A percentile compares a stretch with the other conserved stretches of the same genome.
Evolutionary conservation across 1,140 invertebrate species (phyloP).

Genomic region (Atta cephalotes): DNA sequence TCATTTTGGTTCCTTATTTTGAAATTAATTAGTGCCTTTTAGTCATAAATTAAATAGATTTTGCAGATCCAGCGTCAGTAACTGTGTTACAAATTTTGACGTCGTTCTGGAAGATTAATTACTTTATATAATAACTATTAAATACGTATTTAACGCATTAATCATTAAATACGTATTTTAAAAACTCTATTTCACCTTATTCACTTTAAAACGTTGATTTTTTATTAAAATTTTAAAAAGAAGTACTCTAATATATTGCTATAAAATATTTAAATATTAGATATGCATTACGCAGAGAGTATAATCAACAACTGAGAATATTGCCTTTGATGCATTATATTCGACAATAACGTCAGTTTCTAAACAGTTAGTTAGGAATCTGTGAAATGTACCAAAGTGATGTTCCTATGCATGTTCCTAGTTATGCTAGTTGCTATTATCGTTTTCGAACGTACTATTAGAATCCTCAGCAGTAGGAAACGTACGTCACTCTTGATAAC

Average conservation of each 20-base stretch:
- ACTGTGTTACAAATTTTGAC: no score
- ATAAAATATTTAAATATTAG: slow-evolving; percentile 4
- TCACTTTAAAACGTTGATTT: not conserved
- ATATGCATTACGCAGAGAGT: not conserved
- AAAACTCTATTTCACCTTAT: not conserved
- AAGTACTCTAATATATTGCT: not conserved
- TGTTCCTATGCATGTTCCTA: slow-evolving; percentile 3
- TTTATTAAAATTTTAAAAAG: not conserved
- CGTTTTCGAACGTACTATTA: slow-evolving; percentile 59
- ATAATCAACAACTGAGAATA: not conserved
- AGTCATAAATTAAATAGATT: no score
- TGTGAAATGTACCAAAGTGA: slow-evolving; percentile 24
- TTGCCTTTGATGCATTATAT: not conserved
- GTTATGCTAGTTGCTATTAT: slow-evolving; percentile 50
- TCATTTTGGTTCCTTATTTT: no score
- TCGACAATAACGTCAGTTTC: slow-evolving; percentile 37
- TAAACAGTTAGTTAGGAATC: slow-evolving; percentile 41
- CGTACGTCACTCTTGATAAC: slow-evolving; percentile 68
- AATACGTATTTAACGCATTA: not conserved
- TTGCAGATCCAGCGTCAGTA: no score
- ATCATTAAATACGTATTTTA: not conserved
- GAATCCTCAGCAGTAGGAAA: slow-evolving; percentile 65
- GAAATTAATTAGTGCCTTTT: no score
- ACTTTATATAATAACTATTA: slow-evolving; percentile 5
- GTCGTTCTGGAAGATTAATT: not conserved